A percentile compares a stretch with the other conserved stretches of the same genome.
phyloP scores from a whole-genome alignment of 2,797 vertebrate genomes.

The Yasuhikotakia modesta region DNA sequence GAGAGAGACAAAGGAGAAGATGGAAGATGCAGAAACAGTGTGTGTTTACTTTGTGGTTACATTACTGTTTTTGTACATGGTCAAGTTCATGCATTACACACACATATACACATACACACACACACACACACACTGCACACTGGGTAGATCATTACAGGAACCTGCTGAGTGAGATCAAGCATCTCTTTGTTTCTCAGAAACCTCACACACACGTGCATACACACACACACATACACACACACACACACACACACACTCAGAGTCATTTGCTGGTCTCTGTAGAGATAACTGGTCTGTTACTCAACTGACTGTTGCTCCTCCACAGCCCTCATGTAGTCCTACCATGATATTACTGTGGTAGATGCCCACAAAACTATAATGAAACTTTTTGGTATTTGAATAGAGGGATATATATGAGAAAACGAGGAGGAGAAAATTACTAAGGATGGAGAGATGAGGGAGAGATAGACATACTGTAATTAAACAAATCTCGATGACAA shows the following conservation, averaged over 20 bases:
- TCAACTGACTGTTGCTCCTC: background rate
- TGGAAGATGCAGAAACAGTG: background rate
- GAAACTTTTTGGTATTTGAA: conserved; percentile 17
- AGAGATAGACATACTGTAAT: conserved; percentile 41
- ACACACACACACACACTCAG: conserved; percentile 47
- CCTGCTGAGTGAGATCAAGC: conserved; percentile 19
- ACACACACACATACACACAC: conserved; percentile 47
- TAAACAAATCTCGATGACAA: conserved; percentile 45
- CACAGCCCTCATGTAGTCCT: too few species aligned
- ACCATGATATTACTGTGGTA: background rate
- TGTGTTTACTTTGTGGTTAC: conserved; percentile 31
- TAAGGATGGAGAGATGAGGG: conserved; percentile 28
- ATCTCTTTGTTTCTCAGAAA: conserved; percentile 3
- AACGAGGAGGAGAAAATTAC: conserved; percentile 38
- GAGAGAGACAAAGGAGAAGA: conserved; percentile 2
- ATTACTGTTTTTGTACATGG: conserved; percentile 47
- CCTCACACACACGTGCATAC: background rate
- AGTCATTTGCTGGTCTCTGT: conserved; percentile 30
- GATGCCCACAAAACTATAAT: background rate
- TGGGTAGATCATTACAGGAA: background rate
- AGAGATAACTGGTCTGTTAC: conserved; percentile 26
- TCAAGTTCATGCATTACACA: conserved; percentile 33
- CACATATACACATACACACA: background rate
- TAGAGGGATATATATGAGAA: conserved; percentile 27
- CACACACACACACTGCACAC: background rate